A percentile compares a stretch with the other conserved stretches of the same genome.
phyloP scores from a whole-genome alignment of 2,113 vertebrate species.

The Heteronetta atricapilla region DNA sequence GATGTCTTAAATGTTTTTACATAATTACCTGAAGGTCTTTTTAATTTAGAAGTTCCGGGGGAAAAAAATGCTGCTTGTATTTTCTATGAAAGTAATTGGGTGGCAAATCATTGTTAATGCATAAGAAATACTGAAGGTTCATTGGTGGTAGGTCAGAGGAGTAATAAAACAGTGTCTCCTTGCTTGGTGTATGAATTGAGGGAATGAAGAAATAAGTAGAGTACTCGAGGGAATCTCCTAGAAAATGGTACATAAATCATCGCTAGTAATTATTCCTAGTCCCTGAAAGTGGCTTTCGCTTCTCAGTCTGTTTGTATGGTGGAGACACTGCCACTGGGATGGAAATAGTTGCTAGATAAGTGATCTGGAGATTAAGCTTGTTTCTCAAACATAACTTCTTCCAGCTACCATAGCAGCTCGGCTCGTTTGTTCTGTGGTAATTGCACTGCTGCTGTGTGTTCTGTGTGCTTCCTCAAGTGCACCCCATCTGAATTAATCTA shows the following conservation, averaged over 20 bases:
- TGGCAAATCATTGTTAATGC: not conserved
- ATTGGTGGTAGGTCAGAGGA: not conserved
- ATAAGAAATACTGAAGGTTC: not conserved
- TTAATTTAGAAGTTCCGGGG: conserved; percentile 43
- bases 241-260: not conserved
- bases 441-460: not conserved
- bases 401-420: not conserved
- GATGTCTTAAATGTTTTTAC: conserved; percentile 56
- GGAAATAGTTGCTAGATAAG: not conserved
- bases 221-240: not conserved
- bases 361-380: not conserved
- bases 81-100: conserved; percentile 31
- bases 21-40: conserved; percentile 2
- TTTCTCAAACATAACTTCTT: not conserved
- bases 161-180: not conserved
- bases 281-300: not conserved
- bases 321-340: not conserved
- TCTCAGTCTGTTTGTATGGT: not conserved
- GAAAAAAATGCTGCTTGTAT: conserved; percentile 35
- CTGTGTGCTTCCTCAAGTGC: not conserved
- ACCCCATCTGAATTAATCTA: not conserved
- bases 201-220: not conserved
- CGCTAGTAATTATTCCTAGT: not conserved
- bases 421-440: not conserved
- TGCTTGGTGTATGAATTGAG: not conserved